Base-by-base conservation (phyloP, 2,888 invertebrate species). In the Esperia sulphurella region DNA sequence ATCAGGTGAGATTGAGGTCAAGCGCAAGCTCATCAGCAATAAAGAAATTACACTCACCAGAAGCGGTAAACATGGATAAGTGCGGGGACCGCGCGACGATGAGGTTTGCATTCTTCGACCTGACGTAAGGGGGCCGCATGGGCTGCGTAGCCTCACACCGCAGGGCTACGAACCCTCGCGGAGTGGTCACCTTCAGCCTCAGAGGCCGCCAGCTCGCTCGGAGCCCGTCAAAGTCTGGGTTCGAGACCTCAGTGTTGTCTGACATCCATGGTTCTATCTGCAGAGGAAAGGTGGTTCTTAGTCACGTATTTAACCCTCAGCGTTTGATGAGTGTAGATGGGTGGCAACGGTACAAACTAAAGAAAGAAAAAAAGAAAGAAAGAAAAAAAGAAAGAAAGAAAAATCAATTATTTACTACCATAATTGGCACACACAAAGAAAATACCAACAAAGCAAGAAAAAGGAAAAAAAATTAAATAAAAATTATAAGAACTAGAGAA, bases 131-230 rank as follows among this genome's bases (percentile, higher is more conserved):
- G 7, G 88, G 88, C 62, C 70, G 68, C 4, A 76, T 79, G 0
- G 84, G 86, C 63, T 87, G 87, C 28, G 78, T 80, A 33, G 88
- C 87, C 45, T 85, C 86, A 45, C 88, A 89, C 12, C 81, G 73
- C 8, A 87, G 64, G 2, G 64, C 56, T 44, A 85, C 64, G n/a
- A 14, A n/a, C 5, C 39, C 39, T 8, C 39, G 39, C 0, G 70
- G 55, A 0, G 78, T 71, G 42, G 75, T 71, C 41, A 86, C 82
- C 8, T 75, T 63, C 14, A 86, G 54, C 33, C 75, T 66, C 2
- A 86, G 63, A 0, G 79, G 65, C 3, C 86, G 69, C 87, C 86
- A 86, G 54, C 86, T 89, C 31, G 80, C 71, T 3, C 82, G 75
- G 1, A 86, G 70, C 0, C 83, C 85, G 42, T 71, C 69, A 38